phyloP scores from a whole-genome alignment of 2,113 vertebrate species.

The Grantiella picta region DNA sequence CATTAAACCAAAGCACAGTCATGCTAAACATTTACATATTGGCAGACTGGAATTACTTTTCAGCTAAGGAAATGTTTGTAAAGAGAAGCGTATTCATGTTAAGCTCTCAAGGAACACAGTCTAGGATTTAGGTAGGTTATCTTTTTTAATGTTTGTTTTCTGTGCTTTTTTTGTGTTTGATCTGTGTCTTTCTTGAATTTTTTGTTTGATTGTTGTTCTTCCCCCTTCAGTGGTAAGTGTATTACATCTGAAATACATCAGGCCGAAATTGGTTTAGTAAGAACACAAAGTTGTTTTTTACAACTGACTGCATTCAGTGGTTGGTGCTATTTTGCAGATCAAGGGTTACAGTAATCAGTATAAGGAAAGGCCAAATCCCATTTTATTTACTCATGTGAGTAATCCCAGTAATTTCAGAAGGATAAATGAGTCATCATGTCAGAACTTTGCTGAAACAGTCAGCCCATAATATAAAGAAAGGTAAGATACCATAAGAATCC shows the following conservation, averaged over 20 bases:
- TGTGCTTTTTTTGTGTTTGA: background rate
- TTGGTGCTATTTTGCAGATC: background rate
- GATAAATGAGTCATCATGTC: background rate
- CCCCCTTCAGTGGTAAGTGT: background rate
- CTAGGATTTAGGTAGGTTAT: background rate
- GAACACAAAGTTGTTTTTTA: background rate
- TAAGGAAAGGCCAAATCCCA: background rate
- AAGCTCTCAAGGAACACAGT: background rate
- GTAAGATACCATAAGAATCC: background rate
- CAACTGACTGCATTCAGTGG: background rate
- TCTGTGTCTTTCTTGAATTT: background rate
- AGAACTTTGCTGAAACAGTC: background rate
- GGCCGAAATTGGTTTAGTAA: background rate
- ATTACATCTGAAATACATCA: background rate
- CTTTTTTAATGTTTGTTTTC: background rate
- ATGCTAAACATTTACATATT: background rate
- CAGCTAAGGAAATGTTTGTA: background rate
- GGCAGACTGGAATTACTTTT: background rate
- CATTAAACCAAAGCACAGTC: constrained; percentile 62
- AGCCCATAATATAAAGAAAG: background rate
- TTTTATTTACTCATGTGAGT: background rate
- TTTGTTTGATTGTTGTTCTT: background rate
- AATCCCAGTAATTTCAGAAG: background rate
- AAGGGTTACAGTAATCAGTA: background rate
- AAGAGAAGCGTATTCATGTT: background rate